phyloP scores from a whole-genome alignment of 2,888 invertebrate species.

The Dioctria rufipes region DNA sequence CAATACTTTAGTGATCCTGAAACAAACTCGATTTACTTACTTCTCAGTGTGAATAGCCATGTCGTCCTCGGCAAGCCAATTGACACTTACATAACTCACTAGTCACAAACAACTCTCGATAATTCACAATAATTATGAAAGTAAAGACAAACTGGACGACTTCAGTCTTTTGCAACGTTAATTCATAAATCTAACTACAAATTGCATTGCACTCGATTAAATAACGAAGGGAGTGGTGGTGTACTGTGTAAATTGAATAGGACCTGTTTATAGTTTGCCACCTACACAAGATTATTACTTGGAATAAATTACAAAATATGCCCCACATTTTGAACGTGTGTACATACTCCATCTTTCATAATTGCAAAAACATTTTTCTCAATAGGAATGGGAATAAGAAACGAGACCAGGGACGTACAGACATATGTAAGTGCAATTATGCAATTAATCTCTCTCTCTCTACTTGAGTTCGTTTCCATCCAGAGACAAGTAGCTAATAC shows the following conservation, averaged over 20 bases:
- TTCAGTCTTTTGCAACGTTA: constrained; percentile 32
- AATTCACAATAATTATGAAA: background rate
- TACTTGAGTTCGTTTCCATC: constrained; percentile 18
- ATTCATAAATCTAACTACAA: constrained; percentile 18
- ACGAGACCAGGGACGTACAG: background rate
- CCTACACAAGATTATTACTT: constrained; percentile 2
- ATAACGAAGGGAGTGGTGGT: background rate
- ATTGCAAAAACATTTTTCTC: constrained; percentile 30
- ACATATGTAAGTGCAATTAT: constrained; percentile 39
- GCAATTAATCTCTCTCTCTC: constrained; percentile 20
- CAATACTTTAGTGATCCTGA: no score
- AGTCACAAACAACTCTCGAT: background rate
- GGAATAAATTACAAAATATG: constrained; percentile 17
- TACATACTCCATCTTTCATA: background rate
- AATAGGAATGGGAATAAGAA: constrained; percentile 11
- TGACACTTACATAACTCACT: background rate
- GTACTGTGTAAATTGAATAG: background rate
- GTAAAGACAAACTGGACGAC: constrained; percentile 13
- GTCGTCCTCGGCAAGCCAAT: background rate
- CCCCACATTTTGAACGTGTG: constrained; percentile 27
- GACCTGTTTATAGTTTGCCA: constrained; percentile 1
- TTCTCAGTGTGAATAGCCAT: constrained; percentile 57
- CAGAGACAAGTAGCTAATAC: background rate
- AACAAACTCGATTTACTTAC: constrained; percentile 32
- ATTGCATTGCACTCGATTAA: constrained; percentile 9